Base-by-base conservation (phyloP, 2,888 invertebrate species). In the Tetrapedia diversipes region DNA sequence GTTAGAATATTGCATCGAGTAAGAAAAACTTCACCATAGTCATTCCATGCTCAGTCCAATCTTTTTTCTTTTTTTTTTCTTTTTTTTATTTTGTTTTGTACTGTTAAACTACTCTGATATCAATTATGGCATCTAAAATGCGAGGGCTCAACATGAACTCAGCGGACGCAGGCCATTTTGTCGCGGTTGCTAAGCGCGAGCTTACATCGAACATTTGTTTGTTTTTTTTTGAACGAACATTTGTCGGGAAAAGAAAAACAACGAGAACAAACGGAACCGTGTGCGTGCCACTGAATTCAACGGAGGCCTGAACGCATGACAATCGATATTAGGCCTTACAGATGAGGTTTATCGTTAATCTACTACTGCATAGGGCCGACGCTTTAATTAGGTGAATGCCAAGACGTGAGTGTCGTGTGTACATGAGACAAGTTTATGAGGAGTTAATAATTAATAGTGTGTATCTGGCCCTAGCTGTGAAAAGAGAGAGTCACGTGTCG, bases 1-100 rank as follows among this genome's bases (percentile, higher is more conserved):
- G 45, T 65, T 47, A 74, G n/a, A n/a, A n/a, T n/a, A 45, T 75
- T 63, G 66, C 71, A 47, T 65, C 65, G 72, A 69, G 51, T 53
- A 60, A 59, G 16, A 47, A 41, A 54, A 47, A 80, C 49, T 75
- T 66, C 75, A 73, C 65, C 74, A 75, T 81, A 72, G 79, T 71
- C 81, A 85, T 79, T 77, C 75, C 86, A 86, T 86, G 86, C 86
- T n/a, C n/a, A n/a, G n/a, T n/a, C 77, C 64, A 74, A 69, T 73
- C 60, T 67, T 47, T 54, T 49, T 59, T 72, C 81, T 81, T 84
- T 76, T 60, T 75, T n/a, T n/a, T n/a, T n/a, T n/a, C n/a, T n/a
- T n/a, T n/a, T n/a, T n/a, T n/a, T n/a, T n/a, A n/a, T n/a, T n/a
- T n/a, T n/a, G n/a, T n/a, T n/a, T n/a, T n/a, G n/a, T n/a, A n/a